phyloP scores from a whole-genome alignment of 2,797 vertebrate species.

The Anomalospiza imberbis region DNA sequence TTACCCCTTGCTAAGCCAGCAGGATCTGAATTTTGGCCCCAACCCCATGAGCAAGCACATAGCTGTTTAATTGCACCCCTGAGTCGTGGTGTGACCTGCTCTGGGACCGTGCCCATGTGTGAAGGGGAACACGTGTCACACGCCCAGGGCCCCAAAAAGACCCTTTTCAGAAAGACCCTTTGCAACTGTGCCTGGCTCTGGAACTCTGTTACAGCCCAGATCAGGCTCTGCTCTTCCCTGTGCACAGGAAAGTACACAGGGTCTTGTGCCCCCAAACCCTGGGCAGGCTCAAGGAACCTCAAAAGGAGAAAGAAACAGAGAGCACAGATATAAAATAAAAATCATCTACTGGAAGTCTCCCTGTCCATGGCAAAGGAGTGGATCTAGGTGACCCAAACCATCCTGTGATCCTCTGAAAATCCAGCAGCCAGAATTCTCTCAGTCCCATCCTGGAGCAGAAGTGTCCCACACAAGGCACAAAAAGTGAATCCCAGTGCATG shows the following conservation, averaged over 20 bases:
- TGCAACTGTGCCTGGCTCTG: background rate
- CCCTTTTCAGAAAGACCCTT: background rate
- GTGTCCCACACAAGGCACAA: background rate
- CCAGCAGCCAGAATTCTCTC: background rate
- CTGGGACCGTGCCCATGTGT: background rate
- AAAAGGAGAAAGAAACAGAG: background rate
- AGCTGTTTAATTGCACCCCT: constrained; percentile 26
- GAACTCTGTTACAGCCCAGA: background rate
- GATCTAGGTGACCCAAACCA: background rate
- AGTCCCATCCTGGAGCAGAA: background rate
- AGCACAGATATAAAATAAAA: background rate
- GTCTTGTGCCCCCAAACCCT: background rate
- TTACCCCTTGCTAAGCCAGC: constrained; percentile 41
- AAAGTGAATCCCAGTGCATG: background rate
- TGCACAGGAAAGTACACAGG: background rate
- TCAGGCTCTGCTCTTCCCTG: background rate
- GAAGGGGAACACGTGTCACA: constrained; percentile 14
- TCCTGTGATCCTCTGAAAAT: background rate
- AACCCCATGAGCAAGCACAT: constrained; percentile 8
- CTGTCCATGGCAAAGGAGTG: background rate
- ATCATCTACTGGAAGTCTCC: background rate
- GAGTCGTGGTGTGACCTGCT: background rate
- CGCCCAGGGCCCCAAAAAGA: background rate
- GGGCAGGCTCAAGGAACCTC: background rate
- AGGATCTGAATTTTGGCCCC: constrained; percentile 46